These are phyloP conservation scores for Chaetodon trifascialis DNA, from an alignment of 2,113 vertebrate species.

Conservation along the genomic window DNA sequence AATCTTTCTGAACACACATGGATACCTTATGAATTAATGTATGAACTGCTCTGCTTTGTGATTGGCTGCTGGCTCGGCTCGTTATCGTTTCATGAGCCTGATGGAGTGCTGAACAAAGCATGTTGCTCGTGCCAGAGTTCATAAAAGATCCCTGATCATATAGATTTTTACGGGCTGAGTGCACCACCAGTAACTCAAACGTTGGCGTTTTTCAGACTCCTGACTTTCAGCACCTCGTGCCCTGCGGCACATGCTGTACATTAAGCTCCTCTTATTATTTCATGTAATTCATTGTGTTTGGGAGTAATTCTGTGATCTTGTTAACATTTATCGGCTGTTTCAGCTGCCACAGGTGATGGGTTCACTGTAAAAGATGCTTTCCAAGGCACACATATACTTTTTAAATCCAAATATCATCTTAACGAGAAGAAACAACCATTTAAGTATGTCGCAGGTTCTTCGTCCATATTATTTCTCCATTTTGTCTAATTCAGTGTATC, in stretches of 20 bases:
- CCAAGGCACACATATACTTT: background rate
- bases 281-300: background rate
- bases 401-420: background rate
- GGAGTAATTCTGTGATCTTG: background rate
- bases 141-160: conserved; percentile 8
- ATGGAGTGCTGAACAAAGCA: conserved; percentile 35
- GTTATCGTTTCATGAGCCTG: background rate
- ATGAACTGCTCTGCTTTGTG: background rate
- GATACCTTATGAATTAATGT: background rate
- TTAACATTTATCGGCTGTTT: background rate
- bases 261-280: background rate
- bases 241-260: background rate
- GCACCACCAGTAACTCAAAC: background rate
- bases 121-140: background rate
- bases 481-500: background rate
- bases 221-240: too few species aligned
- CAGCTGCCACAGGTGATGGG: background rate
- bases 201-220: background rate
- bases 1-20: background rate
- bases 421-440: background rate
- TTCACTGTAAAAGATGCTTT: background rate
- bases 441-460: background rate
- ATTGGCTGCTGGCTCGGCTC: background rate
- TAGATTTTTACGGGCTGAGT: background rate
- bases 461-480: background rate